phyloP scores from a whole-genome alignment of 2,888 invertebrate genomes.

The Therioaphis trifolii region DNA sequence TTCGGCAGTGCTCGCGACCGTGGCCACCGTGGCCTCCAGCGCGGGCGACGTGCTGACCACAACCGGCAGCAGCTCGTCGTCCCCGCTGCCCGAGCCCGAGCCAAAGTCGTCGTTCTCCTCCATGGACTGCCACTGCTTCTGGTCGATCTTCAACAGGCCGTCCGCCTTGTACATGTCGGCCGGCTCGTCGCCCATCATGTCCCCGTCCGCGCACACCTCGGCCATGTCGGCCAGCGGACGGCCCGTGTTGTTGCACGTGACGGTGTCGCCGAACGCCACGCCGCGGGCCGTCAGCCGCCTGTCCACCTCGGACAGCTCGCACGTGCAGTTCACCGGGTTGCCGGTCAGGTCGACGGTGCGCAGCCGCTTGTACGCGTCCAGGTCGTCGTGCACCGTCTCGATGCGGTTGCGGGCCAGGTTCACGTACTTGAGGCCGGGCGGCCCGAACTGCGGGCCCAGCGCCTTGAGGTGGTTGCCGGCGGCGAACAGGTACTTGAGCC shows the following conservation, averaged over 20 bases:
- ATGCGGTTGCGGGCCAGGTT: constrained; percentile 46
- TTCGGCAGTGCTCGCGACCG: not conserved
- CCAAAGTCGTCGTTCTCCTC: not conserved
- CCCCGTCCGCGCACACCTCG: constrained; percentile 34
- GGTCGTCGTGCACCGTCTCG: constrained; percentile 25
- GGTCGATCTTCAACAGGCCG: constrained; percentile 20
- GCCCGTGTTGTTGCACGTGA: constrained; percentile 9
- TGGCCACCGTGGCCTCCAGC: not conserved
- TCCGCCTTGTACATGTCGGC: constrained; percentile 27
- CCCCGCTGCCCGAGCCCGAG: constrained; percentile 53
- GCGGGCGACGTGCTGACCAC: not conserved
- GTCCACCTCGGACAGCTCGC: constrained; percentile 46
- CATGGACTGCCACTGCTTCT: not conserved
- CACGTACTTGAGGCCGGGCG: constrained; percentile 36
- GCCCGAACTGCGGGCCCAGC: constrained; percentile 43
- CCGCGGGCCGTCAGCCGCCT: constrained; percentile 2
- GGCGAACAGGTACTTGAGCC: constrained; percentile 68
- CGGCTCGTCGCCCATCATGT: constrained; percentile 44
- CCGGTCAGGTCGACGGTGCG: constrained; percentile 58
- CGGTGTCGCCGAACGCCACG: constrained; percentile 37
- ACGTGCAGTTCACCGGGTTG: constrained; percentile 62
- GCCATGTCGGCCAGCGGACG: constrained; percentile 29
- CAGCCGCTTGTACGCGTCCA: constrained; percentile 54
- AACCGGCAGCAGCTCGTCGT: not conserved
- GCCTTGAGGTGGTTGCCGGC: constrained; percentile 29